Evolutionary conservation across 2,113 vertebrate species (phyloP), one percentile per base, ranked within the genome.

Genomic region (Sylvilagus bachmani): DNA sequence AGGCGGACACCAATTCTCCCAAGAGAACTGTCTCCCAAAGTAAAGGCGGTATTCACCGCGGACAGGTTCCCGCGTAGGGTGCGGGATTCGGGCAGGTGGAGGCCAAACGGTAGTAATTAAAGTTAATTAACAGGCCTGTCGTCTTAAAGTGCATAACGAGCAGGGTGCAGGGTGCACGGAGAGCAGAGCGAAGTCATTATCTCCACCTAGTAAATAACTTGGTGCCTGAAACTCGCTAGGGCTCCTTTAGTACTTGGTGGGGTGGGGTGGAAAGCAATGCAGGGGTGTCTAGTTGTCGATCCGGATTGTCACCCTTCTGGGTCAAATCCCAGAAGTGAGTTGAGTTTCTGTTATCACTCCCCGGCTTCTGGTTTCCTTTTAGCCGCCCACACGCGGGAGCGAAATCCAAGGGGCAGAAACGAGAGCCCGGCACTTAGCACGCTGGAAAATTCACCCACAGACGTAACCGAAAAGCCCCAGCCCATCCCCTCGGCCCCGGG

Each of bases 71-170:
- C 12, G 19, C 5, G 74, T 2, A 22, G 1, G 25, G 55, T 16
- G 64, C 2, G 7, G 49, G 69, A 84, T 85, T 93, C 80, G 16
- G 82, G 95, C 92, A 96, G 94, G 92, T 92, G 93, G 93, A 94
- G 70, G 96, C 58, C 96, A 33, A 93, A 92, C 3, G 90, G 70
- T 21, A 69, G 90, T 90, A 88, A 96, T 90, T 86, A 89, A 94
- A 96, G 71, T 78, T 93, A 92, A 96, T 80, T 88, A 88, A 93
- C 95, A 90, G 93, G 93, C 95, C 88, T 4, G 85, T 44, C 64
- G 3, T 71, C 58, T 66, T 25, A 69, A 29, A 75, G 36, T 33
- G 84, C 14, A 5, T 27, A 53, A 53, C 53, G 6, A 84, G 87
- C 74, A 74, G 67, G 84, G 85, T 62, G 95, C 51, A 62, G 93